A percentile compares a stretch with the other conserved stretches of the same genome.
Conservation (phyloP, 1,140 invertebrate species). For the Polypedilum pembai region DNA sequence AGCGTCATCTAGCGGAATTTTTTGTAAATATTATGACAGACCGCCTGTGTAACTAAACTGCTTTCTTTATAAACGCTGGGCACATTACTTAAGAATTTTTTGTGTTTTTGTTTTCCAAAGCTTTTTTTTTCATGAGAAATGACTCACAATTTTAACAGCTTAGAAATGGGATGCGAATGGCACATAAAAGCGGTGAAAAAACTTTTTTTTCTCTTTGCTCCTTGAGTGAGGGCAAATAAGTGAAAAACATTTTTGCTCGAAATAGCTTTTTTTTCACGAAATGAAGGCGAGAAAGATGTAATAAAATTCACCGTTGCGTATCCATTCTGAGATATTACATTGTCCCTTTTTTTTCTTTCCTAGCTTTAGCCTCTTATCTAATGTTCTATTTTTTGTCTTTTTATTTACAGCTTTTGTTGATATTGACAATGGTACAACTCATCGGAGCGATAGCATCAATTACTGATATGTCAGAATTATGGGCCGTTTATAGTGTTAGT, state of each 20-base stretch:
- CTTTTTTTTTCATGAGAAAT: no score
- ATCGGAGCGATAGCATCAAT: constrained; percentile 29
- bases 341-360: neutral
- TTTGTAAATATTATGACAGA: no score
- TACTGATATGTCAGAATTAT: constrained; percentile 22
- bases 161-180: neutral
- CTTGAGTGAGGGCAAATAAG: constrained; percentile 11
- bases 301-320: constrained; percentile 12
- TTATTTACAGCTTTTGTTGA: constrained; percentile 29
- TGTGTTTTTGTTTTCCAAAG: no score
- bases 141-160: no score
- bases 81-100: no score
- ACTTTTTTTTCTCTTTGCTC: neutral
- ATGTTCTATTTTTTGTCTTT: neutral
- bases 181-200: neutral
- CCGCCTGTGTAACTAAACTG: no score
- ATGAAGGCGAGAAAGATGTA: constrained; percentile 3
- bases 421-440: constrained; percentile 29
- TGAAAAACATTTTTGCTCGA: neutral
- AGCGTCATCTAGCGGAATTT: no score
- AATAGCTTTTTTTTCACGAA: neutral
- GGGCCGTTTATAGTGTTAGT: constrained; percentile 29
- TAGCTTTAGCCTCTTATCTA: neutral
- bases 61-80: no score
- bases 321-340: neutral